Evolutionary conservation across 2,797 vertebrate species (phyloP).

Genomic region (Crocodylus rhombifer): DNA sequence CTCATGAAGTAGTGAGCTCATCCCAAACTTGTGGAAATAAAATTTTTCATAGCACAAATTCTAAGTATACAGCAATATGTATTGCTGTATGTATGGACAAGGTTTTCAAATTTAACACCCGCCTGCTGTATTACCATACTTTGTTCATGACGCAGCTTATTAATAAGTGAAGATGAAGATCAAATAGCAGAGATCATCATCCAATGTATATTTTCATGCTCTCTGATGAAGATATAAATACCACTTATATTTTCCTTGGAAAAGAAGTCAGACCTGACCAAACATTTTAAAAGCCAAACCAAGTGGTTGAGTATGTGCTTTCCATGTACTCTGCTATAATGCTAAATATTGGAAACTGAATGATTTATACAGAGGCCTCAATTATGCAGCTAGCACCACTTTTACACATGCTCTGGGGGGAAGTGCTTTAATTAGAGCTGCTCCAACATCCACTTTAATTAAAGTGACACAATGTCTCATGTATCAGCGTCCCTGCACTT

Average conservation of each 20-base stretch:
- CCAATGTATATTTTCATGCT: background rate
- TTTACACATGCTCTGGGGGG: no score
- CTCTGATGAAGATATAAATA: background rate
- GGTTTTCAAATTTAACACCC: slow-evolving; percentile 37
- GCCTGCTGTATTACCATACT: background rate
- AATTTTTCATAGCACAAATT: slow-evolving; percentile 8
- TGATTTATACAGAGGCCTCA: background rate
- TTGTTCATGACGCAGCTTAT: slow-evolving; percentile 7
- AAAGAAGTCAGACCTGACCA: background rate
- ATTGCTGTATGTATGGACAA: slow-evolving; percentile 19
- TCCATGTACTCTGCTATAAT: background rate
- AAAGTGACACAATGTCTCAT: no score
- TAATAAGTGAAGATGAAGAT: slow-evolving; percentile 35
- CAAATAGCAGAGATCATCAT: slow-evolving; percentile 1
- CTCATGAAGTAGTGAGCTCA: slow-evolving; percentile 21
- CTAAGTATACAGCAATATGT: background rate
- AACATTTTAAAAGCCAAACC: slow-evolving; percentile 9
- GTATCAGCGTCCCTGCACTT: no score
- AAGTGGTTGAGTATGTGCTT: background rate
- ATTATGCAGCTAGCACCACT: background rate
- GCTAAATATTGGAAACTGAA: background rate
- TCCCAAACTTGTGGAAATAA: slow-evolving; percentile 2
- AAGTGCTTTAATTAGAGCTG: no score
- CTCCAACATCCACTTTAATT: no score
- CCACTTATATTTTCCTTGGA: background rate